A percentile compares a stretch with the other conserved stretches of the same genome.
These are phyloP conservation scores for Drosophila pruinosa DNA, from an alignment of 1,140 invertebrate genomes.

Conservation along the genomic window DNA sequence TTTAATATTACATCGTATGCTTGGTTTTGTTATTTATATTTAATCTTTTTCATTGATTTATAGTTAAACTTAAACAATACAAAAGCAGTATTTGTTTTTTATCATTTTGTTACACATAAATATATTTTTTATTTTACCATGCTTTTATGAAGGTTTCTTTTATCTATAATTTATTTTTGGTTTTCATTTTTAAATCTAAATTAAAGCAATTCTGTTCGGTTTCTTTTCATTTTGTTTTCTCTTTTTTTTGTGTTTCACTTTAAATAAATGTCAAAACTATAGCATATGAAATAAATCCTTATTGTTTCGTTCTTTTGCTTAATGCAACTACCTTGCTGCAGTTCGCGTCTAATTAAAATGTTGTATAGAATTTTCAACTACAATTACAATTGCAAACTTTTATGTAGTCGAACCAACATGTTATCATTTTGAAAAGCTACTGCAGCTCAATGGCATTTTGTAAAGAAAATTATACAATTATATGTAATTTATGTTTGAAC, in stretches of 20 bases:
- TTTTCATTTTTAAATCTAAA: constrained; percentile 62
- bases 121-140: constrained; percentile 57
- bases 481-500: not conserved
- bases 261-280: constrained; percentile 39
- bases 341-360: not conserved
- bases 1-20: constrained; percentile 72
- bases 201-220: constrained; percentile 71
- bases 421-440: not conserved
- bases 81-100: constrained; percentile 78
- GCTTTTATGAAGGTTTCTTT: constrained; percentile 58
- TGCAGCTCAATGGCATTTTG: not conserved
- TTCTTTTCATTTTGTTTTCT: constrained; percentile 12
- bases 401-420: not conserved
- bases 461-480: not conserved
- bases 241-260: constrained; percentile 14
- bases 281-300: constrained; percentile 39
- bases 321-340: constrained; percentile 1
- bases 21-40: constrained; percentile 57
- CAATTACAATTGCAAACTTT: constrained; percentile 15
- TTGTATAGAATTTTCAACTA: constrained; percentile 13
- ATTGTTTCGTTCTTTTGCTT: constrained; percentile 14
- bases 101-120: constrained; percentile 66
- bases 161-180: constrained; percentile 37
- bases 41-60: constrained; percentile 59
- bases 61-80: constrained; percentile 78